Evolutionary conservation across 1,140 invertebrate species (phyloP).

Genomic region (Drosophila nannoptera): DNA sequence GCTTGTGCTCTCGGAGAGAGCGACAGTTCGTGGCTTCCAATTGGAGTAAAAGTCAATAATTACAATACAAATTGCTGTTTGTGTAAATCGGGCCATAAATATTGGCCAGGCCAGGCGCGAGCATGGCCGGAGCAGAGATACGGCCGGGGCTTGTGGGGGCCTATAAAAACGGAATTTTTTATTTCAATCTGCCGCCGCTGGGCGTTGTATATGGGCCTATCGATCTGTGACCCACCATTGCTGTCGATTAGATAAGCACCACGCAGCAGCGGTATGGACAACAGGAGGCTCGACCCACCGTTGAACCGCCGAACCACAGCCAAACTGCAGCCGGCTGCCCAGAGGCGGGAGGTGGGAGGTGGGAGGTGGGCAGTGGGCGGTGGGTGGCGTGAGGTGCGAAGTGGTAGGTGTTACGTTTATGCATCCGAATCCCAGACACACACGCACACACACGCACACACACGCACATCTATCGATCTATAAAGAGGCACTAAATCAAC

Average conservation of each 20-base stretch:
- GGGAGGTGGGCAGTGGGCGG: background rate
- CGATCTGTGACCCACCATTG: conserved; percentile 66
- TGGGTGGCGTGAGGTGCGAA: background rate
- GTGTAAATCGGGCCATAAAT: conserved; percentile 62
- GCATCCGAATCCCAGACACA: conserved; percentile 44
- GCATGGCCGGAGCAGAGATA: background rate
- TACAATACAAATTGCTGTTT: conserved; percentile 66
- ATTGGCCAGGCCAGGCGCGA: conserved; percentile 26
- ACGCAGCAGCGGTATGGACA: conserved; percentile 3
- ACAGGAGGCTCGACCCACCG: conserved; percentile 37
- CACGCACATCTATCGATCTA: conserved; percentile 39
- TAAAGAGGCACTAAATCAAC: conserved; percentile 75
- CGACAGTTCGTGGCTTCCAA: conserved; percentile 30
- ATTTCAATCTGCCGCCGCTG: conserved; percentile 74
- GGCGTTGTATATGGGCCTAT: conserved; percentile 66
- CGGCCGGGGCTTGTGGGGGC: conserved; percentile 38
- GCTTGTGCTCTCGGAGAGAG: background rate
- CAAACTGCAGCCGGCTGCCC: background rate
- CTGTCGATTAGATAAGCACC: conserved; percentile 62
- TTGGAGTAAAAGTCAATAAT: conserved; percentile 49
- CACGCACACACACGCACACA: conserved; percentile 26
- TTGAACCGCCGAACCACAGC: background rate
- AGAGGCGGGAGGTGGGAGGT: background rate
- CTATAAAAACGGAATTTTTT: conserved; percentile 71
- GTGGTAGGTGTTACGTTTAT: conserved; percentile 28